Base-by-base conservation (phyloP, 2,113 vertebrate species). In the Callipepla squamata region DNA sequence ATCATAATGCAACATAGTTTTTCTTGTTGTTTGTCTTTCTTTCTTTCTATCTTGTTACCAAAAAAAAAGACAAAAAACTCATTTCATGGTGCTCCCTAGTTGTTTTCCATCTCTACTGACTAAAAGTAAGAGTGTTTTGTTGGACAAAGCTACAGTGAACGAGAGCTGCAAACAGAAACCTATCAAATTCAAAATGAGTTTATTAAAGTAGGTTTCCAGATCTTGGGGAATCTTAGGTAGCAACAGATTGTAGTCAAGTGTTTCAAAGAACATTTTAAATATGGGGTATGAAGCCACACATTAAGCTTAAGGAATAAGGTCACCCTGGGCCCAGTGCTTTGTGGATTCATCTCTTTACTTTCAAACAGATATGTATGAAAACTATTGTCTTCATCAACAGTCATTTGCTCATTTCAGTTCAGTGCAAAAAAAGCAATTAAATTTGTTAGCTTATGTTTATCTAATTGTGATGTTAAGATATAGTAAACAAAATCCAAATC, bases 21-120 rank as follows among this genome's bases (percentile, higher is more conserved):
- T 11, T 70, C 40, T 40, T 40, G 40, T 40, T n/a, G 16, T 42
- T 36, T 32, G 28, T 28, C 51, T 28, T 53, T 53, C 26, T 28
- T 28, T 53, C 13, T 51, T 51, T 51, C 50, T 13, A 14, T 15
- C 15, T 26, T 36, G 18, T 42, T 32, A 19, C 65, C 86, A 78
- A 44, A 10, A 3, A 8, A 30, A 80, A 26, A 5, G 48, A 18
- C 11, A 1, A 1, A 7, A 55, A 87, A 55, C 1, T 51, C 0
- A 47, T 82, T 83, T 13, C 7, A 8, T 20, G 57, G 2, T 48
- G 73, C 85, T 75, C 36, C 12, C 23, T 63, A 72, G 20, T 76
- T 72, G 15, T 51, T 67, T 81, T 75, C 12, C 13, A 6, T 78
- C 65, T 66, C 1, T 70, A 7, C 17, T 84, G 22, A 66, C 4